These are phyloP conservation scores for Tillus elongatus DNA, from an alignment of 2,888 invertebrate genomes.

Conservation along the genomic window DNA sequence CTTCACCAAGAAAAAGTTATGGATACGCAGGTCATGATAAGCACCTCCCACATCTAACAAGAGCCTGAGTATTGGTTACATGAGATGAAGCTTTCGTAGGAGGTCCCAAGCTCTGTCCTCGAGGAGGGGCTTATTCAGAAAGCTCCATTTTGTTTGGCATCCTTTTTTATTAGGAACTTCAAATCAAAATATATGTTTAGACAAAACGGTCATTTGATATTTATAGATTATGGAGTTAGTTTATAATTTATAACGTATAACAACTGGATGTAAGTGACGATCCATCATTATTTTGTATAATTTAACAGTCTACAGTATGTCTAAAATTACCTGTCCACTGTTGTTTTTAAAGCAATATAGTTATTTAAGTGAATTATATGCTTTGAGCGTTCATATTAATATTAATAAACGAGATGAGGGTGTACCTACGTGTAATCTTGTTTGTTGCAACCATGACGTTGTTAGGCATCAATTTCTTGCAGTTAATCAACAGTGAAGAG, in stretches of 20 bases:
- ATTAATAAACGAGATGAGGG: too few species aligned
- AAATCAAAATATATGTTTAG: neutral
- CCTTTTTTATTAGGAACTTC: neutral
- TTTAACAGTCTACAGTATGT: too few species aligned
- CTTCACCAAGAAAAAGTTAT: neutral
- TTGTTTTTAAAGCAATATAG: too few species aligned
- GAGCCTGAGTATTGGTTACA: neutral
- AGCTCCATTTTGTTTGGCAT: neutral
- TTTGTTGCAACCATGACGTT: too few species aligned
- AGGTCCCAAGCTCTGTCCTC: neutral
- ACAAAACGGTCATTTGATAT: neutral
- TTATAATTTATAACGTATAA: conserved; percentile 1
- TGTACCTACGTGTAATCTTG: too few species aligned
- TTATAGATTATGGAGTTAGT: neutral
- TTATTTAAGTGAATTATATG: too few species aligned
- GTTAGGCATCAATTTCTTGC: too few species aligned
- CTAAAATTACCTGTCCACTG: too few species aligned
- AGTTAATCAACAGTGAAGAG: too few species aligned
- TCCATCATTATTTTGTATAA: too few species aligned
- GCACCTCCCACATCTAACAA: neutral
- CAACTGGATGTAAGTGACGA: too few species aligned
- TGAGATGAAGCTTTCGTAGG: neutral
- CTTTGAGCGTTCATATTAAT: too few species aligned
- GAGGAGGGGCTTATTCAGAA: neutral
- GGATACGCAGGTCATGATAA: conserved; percentile 1